Conservation (phyloP, 2,113 vertebrate species). For the Heliornis fulica region DNA sequence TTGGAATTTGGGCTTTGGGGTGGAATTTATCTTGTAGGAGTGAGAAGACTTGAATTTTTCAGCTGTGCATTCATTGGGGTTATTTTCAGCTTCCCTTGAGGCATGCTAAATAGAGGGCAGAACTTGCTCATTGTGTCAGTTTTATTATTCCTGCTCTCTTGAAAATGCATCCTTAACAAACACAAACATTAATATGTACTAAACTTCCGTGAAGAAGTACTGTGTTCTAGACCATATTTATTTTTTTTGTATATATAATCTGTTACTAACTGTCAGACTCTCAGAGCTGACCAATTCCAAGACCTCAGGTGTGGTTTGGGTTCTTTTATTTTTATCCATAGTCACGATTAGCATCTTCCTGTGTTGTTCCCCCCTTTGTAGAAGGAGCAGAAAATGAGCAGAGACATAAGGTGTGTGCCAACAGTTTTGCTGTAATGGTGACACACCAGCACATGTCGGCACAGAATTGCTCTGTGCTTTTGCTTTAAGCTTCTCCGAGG, state of each 20-base stretch:
- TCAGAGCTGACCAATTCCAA: background rate
- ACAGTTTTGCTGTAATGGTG: background rate
- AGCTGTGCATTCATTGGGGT: background rate
- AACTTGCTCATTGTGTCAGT: background rate
- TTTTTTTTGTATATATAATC: background rate
- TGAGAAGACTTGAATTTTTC: background rate
- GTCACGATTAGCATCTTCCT: background rate
- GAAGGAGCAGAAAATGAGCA: background rate
- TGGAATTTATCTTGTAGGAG: background rate
- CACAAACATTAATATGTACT: background rate
- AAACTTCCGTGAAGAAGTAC: background rate
- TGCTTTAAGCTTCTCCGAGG: background rate
- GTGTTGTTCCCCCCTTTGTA: background rate
- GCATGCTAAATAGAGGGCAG: background rate
- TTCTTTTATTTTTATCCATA: background rate
- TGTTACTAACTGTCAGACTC: background rate
- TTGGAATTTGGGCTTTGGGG: background rate
- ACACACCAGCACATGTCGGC: fast-evolving
- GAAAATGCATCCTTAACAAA: background rate
- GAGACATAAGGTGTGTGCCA: background rate
- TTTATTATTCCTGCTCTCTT: background rate
- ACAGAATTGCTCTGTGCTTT: background rate
- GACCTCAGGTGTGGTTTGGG: background rate
- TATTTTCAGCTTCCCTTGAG: background rate
- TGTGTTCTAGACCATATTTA: background rate